Evolutionary conservation across 2,888 invertebrate genomes (phyloP).

Genomic region (Nezara viridula): DNA sequence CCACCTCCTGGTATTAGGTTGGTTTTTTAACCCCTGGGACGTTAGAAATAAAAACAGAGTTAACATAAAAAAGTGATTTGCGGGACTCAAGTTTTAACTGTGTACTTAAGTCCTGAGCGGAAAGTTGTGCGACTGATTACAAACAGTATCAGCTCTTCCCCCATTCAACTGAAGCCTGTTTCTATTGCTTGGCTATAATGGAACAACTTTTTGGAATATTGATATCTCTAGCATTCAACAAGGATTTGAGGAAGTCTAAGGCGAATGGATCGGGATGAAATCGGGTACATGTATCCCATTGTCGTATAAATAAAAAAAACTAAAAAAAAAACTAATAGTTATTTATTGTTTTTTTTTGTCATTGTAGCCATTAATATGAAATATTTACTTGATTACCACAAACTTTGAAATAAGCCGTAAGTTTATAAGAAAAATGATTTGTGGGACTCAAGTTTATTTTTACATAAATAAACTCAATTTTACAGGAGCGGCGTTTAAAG

Average conservation of each 20-base stretch:
- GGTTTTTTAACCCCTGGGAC: neutral
- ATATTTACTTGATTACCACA: too few species aligned
- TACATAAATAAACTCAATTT: too few species aligned
- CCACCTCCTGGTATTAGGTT: neutral
- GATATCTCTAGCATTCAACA: neutral
- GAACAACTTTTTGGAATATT: conserved; percentile 16
- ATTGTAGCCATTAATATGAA: too few species aligned
- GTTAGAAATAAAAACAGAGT: conserved; percentile 15
- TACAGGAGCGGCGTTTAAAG: too few species aligned
- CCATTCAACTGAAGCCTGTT: neutral
- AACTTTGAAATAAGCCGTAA: too few species aligned
- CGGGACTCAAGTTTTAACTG: conserved; percentile 32
- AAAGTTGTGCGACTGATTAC: conserved; percentile 11
- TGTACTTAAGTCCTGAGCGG: conserved; percentile 18
- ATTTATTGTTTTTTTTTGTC: too few species aligned
- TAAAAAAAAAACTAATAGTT: too few species aligned
- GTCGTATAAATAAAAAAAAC: too few species aligned
- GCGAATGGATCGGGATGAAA: neutral
- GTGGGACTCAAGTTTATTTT: too few species aligned
- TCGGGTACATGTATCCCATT: too few species aligned
- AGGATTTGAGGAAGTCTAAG: neutral
- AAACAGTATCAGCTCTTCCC: neutral
- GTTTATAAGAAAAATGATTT: too few species aligned
- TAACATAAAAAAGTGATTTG: conserved; percentile 35
- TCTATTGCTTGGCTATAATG: neutral